Base-by-base conservation (phyloP, 2,797 vertebrate genomes). In the Hippopotamyrus pictus region DNA sequence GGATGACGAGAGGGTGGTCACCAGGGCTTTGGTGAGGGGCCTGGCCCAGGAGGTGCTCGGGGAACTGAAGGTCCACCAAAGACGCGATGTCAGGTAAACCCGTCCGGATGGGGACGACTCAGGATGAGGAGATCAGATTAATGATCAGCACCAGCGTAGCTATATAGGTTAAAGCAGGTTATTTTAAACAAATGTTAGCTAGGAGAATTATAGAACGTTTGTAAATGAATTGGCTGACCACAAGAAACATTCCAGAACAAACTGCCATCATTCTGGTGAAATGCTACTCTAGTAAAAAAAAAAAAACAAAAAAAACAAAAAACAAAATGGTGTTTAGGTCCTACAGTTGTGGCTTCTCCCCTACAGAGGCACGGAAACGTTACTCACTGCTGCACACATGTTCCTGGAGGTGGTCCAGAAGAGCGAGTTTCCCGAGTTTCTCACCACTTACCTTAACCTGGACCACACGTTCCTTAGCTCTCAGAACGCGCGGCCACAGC, bases 361-460 rank as follows among this genome's bases (percentile, higher is more conserved):
- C 69, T 89, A 53, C 90, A 97, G 96, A 88, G 90, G 84, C 19
- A 88, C 92, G 91, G 90, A 92, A 87, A 94, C 83, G 65, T 79
- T 96, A 33, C 88, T 91, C 59, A 89, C 93, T 4, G 92, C 94
- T 88, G 90, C 91, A 19, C 90, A 94, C 91, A 95, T 90, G 90
- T 94, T 97, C 92, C 93, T 95, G 85, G 94, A 96, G 94, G 93
- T 95, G 62, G 94, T 96, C 44, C 91, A 95, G 41, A 95, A 92
- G 91, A 94, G 92, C 90, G 90, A 95, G 51, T 95, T 96, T 91
- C 96, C 94, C 91, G 96, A 96, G 92, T 96, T 97, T 93, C 93
- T 96, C 92, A 96, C 94, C 2, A 92, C 93, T n/a, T 96, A 95
- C 92, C 79, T 97, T 73, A 94, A 94, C 88, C 92, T 94, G 92